Base-by-base conservation (phyloP, 2,888 invertebrate genomes). In the Acrobeloides nanus region DNA sequence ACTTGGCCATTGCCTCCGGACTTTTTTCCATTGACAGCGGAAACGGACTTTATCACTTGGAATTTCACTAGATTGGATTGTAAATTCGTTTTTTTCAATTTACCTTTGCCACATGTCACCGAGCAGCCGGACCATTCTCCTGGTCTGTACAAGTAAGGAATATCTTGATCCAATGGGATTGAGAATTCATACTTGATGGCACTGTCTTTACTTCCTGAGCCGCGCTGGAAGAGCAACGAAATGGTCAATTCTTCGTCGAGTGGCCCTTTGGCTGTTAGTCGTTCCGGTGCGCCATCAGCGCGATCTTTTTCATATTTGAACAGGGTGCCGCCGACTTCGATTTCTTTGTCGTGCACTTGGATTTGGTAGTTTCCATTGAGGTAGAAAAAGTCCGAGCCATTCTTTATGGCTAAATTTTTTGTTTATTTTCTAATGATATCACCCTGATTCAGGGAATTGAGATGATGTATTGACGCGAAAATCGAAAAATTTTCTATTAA, bases 301-400 rank as follows among this genome's bases (percentile, higher is more conserved):
- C n/a, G 8, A n/a, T 29, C 21, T 24, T 63, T 80, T 62, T 87
- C 85, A 74, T 95, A 95, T 72, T 84, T 82, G 82, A 92, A 92
- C 67, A 83, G 82, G 4, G 84, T 82, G 10, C 89, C 88, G 0
- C 86, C 86, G 68, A 89, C 87, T 24, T 47, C 32, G 23, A 69
- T 59, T 34, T 71, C 66, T 44, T 62, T 63, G 49, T 68, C 67
- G 29, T 41, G 33, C 15, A 87, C 87, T 77, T 89, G 87, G 70
- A 95, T 89, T 72, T 85, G 82, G 84, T 88, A 90, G 74, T 89
- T 84, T 1, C 93, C 93, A 76, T 95, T 95, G 42, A 95, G 78
- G 74, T 88, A 89, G 75, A 86, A 95, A 62, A 85, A 81, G 3
- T 85, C 86, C 38, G 83, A 80, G 46, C 82, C 80, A 75, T 88